Percentiles rank a stretch among this genome's conserved stretches.
phyloP scores from a whole-genome alignment of 2,797 vertebrate species.

The Myotis myotis region DNA sequence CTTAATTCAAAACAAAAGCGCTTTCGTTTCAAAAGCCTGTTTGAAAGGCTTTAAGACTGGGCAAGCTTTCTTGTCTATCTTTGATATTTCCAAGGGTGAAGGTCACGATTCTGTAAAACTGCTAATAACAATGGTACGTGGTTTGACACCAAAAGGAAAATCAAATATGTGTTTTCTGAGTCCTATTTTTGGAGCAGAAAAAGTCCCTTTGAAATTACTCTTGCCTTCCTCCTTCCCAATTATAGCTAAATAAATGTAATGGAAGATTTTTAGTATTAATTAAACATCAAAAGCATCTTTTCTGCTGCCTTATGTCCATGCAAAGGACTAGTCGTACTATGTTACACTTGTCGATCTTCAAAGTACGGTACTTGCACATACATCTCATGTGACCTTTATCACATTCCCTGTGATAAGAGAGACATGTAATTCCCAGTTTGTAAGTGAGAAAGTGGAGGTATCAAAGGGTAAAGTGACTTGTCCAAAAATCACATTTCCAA shows the following conservation, averaged over 20 bases:
- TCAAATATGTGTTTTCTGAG: conserved; percentile 58
- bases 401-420: not conserved
- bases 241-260: conserved; percentile 50
- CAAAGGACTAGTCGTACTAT: not conserved
- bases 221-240: conserved; percentile 37
- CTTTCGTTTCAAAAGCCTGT: not conserved
- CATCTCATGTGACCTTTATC: not conserved
- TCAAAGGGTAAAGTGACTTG: not conserved
- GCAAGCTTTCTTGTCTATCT: not conserved
- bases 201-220: conserved; percentile 61
- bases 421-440: not conserved
- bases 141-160: conserved; percentile 65
- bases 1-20: conserved; percentile 31
- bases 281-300: conserved; percentile 48
- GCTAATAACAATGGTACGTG: conserved; percentile 4
- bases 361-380: fast-evolving
- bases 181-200: conserved; percentile 65
- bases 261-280: conserved; percentile 61
- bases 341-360: conserved; percentile 25
- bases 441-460: not conserved
- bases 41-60: not conserved
- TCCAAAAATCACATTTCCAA: not conserved
- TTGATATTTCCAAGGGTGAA: conserved; percentile 50
- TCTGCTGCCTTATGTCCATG: not conserved
- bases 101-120: conserved; percentile 56